Base-by-base conservation (phyloP, 1,140 invertebrate genomes). In the Lepidurus arcticus region DNA sequence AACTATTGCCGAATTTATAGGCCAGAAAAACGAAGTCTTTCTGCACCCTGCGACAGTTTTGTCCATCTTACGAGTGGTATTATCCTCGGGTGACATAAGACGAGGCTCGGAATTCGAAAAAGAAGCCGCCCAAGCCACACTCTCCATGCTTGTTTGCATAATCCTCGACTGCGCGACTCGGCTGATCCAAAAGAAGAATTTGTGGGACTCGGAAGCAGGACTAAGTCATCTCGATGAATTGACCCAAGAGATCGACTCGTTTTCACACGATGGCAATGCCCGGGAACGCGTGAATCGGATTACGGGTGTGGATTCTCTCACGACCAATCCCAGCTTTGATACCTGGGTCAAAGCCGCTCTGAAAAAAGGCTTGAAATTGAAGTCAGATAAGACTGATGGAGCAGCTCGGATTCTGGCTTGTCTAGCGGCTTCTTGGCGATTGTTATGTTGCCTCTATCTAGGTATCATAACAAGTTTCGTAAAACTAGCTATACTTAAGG, bases 281-380 rank as follows among this genome's bases (percentile, higher is more conserved):
- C 16, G 13, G 8, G 6, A 13, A 65, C 53, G 53, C 53, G 53
- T 13, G 21, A 65, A 65, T 65, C 53, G 13, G 53, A 65, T 65
- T 21, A 21, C 21, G 53, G n/a, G 16, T 65, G 16, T 65, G 13
- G 53, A 65, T 65, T 65, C 53, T 65, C 53, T 65, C 53, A 65
- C 53, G 53, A 21, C 53, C 8, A 65, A 65, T 65, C 53, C 13
- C 53, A 65, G 53, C 53, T 65, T 65, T 65, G 53, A 65, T 21
- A 21, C 53, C 53, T 65, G 53, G 53, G 53, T 65, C 53, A 65
- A 65, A 65, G n/a, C 53, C 21, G 53, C 53, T 13, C 21, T 65
- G 53, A 65, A 65, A 65, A 65, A 65, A 21, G 53, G 53, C 53
- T 21, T 65, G 53, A 65, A 65, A 65, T 65, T 9, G 53, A 65